Evolutionary conservation across 2,113 vertebrate genomes (phyloP).

Genomic region (Anoura caudifer): DNA sequence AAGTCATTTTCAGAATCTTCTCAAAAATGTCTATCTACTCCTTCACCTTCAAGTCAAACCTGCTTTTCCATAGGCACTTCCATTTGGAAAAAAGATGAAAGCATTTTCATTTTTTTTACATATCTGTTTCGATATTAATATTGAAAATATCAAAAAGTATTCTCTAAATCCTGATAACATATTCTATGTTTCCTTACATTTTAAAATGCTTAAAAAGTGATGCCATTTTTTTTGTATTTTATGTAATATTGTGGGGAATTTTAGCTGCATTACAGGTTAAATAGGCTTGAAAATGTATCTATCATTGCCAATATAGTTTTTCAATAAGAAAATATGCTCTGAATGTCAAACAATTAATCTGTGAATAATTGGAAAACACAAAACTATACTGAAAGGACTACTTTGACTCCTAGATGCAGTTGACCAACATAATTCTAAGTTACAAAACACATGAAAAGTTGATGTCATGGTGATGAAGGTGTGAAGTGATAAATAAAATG

Average conservation of each 20-base stretch:
- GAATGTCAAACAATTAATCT: background rate
- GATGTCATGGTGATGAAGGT: background rate
- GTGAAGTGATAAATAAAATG: slow-evolving; percentile 37
- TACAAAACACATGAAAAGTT: background rate
- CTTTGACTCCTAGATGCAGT: background rate
- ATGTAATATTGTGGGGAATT: background rate
- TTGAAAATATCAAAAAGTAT: background rate
- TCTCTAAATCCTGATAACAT: background rate
- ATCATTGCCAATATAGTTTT: background rate
- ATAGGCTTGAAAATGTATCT: background rate
- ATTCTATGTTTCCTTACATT: background rate
- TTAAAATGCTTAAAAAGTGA: slow-evolving; percentile 2
- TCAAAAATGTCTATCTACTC: background rate
- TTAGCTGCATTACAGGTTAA: background rate
- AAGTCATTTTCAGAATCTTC: background rate
- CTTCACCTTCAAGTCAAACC: background rate
- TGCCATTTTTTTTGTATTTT: background rate
- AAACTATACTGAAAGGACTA: background rate
- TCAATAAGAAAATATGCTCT: background rate
- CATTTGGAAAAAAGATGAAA: background rate
- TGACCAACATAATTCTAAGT: background rate
- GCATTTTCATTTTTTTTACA: background rate
- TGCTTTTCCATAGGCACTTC: background rate
- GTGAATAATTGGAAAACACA: background rate
- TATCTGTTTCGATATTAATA: background rate